phyloP scores from a whole-genome alignment of 2,888 invertebrate genomes.

The Xestia xanthographa region DNA sequence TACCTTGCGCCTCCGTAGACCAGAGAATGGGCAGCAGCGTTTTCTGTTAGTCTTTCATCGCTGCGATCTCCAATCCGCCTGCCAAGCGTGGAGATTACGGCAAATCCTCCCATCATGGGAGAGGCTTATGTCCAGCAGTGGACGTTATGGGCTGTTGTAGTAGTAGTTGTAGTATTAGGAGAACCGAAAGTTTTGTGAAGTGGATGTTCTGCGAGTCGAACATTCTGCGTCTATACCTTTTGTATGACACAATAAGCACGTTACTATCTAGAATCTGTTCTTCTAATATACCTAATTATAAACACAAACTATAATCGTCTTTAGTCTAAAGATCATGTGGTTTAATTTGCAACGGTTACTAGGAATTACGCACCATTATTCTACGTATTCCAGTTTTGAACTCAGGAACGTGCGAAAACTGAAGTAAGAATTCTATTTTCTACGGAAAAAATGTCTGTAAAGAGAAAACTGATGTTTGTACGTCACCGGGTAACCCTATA shows the following conservation, averaged over 20 bases:
- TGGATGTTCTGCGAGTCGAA: not conserved
- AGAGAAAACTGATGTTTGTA: slow-evolving; percentile 13
- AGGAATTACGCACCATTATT: not conserved
- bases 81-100: no score
- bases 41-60: no score
- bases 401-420: not conserved
- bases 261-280: not conserved
- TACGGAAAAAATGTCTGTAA: slow-evolving; percentile 9
- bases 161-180: no score
- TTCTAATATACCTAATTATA: not conserved
- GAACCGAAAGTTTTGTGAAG: not conserved
- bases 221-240: not conserved
- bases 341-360: not conserved
- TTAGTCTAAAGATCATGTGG: not conserved
- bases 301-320: not conserved
- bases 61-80: no score
- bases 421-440: not conserved
- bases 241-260: not conserved
- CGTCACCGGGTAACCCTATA: slow-evolving; percentile 33
- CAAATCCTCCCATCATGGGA: no score
- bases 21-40: no score
- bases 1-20: no score
- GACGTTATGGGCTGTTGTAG: no score
- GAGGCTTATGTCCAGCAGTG: no score
- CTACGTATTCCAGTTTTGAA: not conserved